phyloP scores from a whole-genome alignment of 2,888 invertebrate genomes.

The Lamproptera curius region DNA sequence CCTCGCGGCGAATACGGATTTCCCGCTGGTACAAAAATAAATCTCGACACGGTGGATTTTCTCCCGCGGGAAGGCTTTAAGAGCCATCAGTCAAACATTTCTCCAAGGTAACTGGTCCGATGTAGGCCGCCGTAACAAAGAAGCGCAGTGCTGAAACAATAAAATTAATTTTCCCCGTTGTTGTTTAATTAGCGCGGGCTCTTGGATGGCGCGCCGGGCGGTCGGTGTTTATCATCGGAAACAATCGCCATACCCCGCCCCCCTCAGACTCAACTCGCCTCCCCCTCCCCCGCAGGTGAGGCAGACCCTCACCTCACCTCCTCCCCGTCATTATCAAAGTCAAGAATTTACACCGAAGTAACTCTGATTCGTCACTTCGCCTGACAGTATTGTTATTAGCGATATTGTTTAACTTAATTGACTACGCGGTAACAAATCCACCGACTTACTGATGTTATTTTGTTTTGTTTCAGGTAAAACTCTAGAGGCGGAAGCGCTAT shows the following conservation, averaged over 20 bases:
- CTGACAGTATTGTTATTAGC: constrained; percentile 66
- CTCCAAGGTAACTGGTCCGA: constrained; percentile 60
- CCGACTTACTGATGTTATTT: constrained; percentile 56
- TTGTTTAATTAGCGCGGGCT: constrained; percentile 76
- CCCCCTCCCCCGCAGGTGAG: constrained; percentile 36
- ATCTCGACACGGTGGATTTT: constrained; percentile 44
- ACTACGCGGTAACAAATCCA: constrained; percentile 63
- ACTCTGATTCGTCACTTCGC: constrained; percentile 73
- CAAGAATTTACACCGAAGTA: constrained; percentile 68
- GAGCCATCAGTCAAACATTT: constrained; percentile 53
- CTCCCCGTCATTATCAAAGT: constrained; percentile 74
- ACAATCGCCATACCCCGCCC: constrained; percentile 56
- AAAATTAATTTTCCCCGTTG: constrained; percentile 76
- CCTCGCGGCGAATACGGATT: constrained; percentile 33
- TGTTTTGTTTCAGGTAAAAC: constrained; percentile 66
- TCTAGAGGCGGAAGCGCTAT: constrained; percentile 22
- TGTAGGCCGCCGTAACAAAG: constrained; percentile 59
- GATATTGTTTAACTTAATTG: constrained; percentile 67
- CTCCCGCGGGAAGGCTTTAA: constrained; percentile 34
- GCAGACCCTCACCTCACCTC: constrained; percentile 42
- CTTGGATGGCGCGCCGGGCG: constrained; percentile 69
- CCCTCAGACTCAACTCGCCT: constrained; percentile 30
- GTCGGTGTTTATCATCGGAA: constrained; percentile 75
- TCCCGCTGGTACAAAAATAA: constrained; percentile 36
- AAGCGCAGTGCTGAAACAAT: constrained; percentile 72